These are phyloP conservation scores for Athalia cordata DNA, from an alignment of 2,888 invertebrate genomes.

Conservation along the genomic window DNA sequence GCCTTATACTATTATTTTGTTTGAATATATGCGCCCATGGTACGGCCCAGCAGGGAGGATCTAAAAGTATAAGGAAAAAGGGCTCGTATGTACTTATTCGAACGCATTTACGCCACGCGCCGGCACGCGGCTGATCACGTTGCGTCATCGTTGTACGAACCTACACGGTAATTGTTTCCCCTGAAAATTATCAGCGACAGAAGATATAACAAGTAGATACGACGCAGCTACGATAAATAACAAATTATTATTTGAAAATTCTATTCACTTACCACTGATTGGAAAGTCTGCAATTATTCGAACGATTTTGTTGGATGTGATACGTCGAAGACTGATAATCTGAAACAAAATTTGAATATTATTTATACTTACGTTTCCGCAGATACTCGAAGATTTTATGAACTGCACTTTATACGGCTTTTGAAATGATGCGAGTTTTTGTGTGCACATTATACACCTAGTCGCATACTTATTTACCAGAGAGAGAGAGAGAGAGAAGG, in stretches of 20 bases:
- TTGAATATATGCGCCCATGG: conserved; percentile 46
- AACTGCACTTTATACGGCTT: too few species aligned
- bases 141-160: conserved; percentile 59
- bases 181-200: conserved; percentile 57
- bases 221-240: too few species aligned
- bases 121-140: conserved; percentile 66
- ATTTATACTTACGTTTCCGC: too few species aligned
- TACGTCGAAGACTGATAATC: too few species aligned
- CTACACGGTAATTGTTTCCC: conserved; percentile 64
- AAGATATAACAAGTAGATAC: neutral
- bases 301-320: too few species aligned
- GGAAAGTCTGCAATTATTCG: too few species aligned
- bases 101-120: conserved; percentile 65
- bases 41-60: conserved; percentile 27
- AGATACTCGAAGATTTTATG: too few species aligned
- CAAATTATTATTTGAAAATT: neutral
- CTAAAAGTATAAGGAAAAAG: conserved; percentile 34
- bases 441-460: too few species aligned
- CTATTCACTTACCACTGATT: neutral
- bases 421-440: too few species aligned
- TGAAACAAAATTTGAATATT: too few species aligned
- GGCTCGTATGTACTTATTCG: conserved; percentile 56
- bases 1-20: conserved; percentile 61
- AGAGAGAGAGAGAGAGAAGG: conserved; percentile 6
- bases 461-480: too few species aligned